Evolutionary conservation across 2,797 vertebrate genomes (phyloP), one percentile per base, ranked within the genome.

Genomic region (Scomberomorus guttatus): DNA sequence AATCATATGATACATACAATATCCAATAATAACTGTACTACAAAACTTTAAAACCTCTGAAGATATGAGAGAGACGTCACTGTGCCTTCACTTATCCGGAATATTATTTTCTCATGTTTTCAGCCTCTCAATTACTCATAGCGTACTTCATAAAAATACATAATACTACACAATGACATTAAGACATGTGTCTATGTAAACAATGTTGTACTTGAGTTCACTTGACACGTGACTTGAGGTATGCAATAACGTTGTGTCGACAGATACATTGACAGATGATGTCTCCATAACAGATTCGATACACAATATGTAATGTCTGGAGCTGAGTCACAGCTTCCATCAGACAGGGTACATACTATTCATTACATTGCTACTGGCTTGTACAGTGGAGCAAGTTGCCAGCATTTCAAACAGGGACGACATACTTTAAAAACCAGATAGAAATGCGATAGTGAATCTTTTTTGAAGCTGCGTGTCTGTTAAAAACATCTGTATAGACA

Each of bases 271-370:
- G 34, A 67, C 12, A 13, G 57, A 58, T 67, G 44, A 66, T 48
- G 68, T 77, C 29, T 75, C 50, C n/a, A 44, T 39, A 42, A 59
- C 59, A 56, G 48, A 51, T 20, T 54, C 18, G 13, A 77, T 68
- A 75, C 50, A 44, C 22, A 50, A 37, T 25, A 57, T 37, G 52
- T 59, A n/a, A 65, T 75, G 77, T 79, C 59, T 63, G 34, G 9
- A 37, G 5, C 15, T 76, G 76, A 82, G 55, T 82, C 72, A 82
- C 42, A 59, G 59, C 50, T 76, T 79, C 63, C 58, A 72, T 55
- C 32, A 34, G 7, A 69, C 50, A 39, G 24, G 13, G 39, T 44
- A 3, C 29, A 59, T 24, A 24, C 20, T 60, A 6, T 51, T 51
- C 39, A 25, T 51, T 71, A 15, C 24, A 50, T 14, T 22, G 39